Evolutionary conservation across 2,888 invertebrate species (phyloP).

Genomic region (Lochmaea capreae): DNA sequence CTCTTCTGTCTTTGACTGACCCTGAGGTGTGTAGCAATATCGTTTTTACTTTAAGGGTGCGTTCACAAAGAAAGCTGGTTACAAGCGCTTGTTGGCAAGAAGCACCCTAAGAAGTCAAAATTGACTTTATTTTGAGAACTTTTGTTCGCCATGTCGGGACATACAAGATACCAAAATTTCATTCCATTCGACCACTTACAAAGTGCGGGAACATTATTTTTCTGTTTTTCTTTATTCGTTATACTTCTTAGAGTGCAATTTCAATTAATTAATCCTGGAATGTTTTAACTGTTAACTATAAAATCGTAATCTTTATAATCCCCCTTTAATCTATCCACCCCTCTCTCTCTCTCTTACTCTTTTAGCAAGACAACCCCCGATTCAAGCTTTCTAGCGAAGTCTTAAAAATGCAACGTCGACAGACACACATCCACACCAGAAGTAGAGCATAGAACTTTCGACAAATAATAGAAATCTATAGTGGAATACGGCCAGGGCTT

Average conservation of each 20-base stretch:
- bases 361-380: slow-evolving; percentile 3
- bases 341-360: too few relatives aligned
- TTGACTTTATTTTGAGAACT: neutral
- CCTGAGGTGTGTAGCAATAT: too few relatives aligned
- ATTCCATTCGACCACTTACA: too few relatives aligned
- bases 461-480: slow-evolving; percentile 41
- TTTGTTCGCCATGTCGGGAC: too few relatives aligned
- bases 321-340: neutral
- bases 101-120: too few relatives aligned
- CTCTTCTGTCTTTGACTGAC: too few relatives aligned
- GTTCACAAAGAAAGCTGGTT: too few relatives aligned
- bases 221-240: too few relatives aligned
- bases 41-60: too few relatives aligned
- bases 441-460: slow-evolving; percentile 42
- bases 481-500: slow-evolving; percentile 42
- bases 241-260: neutral
- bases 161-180: neutral
- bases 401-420: slow-evolving; percentile 35
- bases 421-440: slow-evolving; percentile 23
- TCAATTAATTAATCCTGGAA: neutral
- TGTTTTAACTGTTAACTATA: neutral
- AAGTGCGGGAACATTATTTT: too few relatives aligned
- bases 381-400: slow-evolving; percentile 18
- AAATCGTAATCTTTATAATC: slow-evolving; percentile 1
- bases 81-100: too few relatives aligned